These are phyloP conservation scores for Takifugu ocellatus DNA, from an alignment of 2,797 vertebrate species.

Conservation along the genomic window DNA sequence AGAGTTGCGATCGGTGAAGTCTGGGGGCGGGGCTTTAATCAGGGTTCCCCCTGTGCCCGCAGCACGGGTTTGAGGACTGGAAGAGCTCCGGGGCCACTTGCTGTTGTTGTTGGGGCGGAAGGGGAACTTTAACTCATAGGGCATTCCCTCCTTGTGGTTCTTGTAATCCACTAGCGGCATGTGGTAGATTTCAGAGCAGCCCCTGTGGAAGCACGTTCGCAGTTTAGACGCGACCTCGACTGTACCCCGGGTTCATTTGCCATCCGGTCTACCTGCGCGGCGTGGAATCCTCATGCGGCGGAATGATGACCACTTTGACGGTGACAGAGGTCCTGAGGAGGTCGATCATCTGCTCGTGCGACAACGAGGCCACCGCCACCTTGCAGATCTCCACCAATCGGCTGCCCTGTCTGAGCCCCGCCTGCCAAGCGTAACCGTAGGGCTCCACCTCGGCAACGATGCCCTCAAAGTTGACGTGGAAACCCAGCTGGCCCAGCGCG, in stretches of 20 bases:
- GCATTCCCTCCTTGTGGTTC: conserved; percentile 89
- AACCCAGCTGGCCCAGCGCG: conserved; percentile 93
- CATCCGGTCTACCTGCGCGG: conserved; percentile 84
- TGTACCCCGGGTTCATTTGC: neutral
- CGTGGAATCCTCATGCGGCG: conserved; percentile 92
- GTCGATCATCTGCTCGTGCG: conserved; percentile 97
- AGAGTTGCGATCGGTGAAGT: conserved; percentile 75
- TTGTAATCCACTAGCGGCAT: conserved; percentile 97
- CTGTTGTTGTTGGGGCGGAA: conserved; percentile 88
- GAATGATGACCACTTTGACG: conserved; percentile 95
- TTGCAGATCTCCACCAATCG: conserved; percentile 97
- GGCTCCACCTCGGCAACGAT: conserved; percentile 96
- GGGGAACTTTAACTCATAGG: conserved; percentile 94
- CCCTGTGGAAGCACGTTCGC: conserved; percentile 73
- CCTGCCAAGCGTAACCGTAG: conserved; percentile 97
- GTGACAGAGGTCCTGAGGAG: conserved; percentile 93
- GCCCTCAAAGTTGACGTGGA: conserved; percentile 97
- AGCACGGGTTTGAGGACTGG: conserved; percentile 78
- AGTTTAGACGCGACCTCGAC: neutral
- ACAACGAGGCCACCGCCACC: conserved; percentile 91
- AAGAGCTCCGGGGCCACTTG: conserved; percentile 90
- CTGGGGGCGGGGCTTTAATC: conserved; percentile 79
- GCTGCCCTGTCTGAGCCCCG: conserved; percentile 92
- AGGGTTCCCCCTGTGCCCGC: conserved; percentile 77
- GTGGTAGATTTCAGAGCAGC: conserved; percentile 94